phyloP scores from a whole-genome alignment of 2,113 vertebrate species.

The Xiphias gladius region DNA sequence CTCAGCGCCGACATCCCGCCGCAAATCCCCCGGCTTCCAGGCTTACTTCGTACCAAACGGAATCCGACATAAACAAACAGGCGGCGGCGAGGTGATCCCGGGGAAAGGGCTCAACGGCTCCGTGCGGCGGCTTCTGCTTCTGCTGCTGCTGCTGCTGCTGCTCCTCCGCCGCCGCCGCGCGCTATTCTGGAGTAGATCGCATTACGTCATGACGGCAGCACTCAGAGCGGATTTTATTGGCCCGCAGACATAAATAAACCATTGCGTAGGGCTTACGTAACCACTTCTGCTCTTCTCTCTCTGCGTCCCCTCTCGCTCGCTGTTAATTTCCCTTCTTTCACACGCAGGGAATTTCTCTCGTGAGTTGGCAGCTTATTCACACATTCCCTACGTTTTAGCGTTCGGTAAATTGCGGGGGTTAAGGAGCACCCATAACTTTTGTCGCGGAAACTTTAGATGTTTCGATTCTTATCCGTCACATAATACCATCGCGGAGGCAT shows the following conservation, averaged over 20 bases:
- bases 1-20: constrained; percentile 87
- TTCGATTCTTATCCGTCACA: background rate
- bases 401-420: no score
- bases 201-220: constrained; percentile 71
- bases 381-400: background rate
- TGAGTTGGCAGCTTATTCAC: background rate
- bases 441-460: no score
- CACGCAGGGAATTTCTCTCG: constrained; percentile 3
- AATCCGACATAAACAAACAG: constrained; percentile 16
- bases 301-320: background rate
- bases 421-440: no score
- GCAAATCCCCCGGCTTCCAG: background rate
- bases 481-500: background rate
- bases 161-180: constrained; percentile 59
- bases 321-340: constrained; percentile 7
- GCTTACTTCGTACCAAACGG: constrained; percentile 1
- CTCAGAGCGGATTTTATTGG: constrained; percentile 62
- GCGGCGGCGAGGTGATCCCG: constrained; percentile 18
- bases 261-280: constrained; percentile 66
- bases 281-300: constrained; percentile 20
- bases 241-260: constrained; percentile 62
- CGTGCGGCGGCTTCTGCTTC: constrained; percentile 11
- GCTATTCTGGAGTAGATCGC: constrained; percentile 74
- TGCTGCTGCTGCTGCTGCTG: background rate
- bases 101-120: constrained; percentile 4